These are phyloP conservation scores for Macropus fuliginosus DNA, from an alignment of 2,797 vertebrate genomes.

Conservation along the genomic window DNA sequence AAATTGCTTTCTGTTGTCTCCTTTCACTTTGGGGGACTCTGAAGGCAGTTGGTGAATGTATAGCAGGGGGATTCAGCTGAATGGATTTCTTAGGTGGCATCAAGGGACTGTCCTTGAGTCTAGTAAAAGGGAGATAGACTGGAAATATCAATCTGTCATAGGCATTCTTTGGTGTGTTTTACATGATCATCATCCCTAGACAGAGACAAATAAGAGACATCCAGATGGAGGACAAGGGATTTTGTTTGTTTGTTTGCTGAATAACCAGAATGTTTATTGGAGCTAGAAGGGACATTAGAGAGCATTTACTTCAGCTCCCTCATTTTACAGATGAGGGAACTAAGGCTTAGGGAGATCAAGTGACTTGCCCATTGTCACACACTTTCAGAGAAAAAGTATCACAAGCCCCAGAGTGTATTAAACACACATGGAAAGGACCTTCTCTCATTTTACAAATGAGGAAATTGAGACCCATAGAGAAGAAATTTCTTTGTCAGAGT, in stretches of 20 bases:
- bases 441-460: not conserved
- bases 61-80: not conserved
- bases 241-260: not conserved
- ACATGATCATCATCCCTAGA: accelerated
- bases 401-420: not conserved
- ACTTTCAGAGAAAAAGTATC: conserved; percentile 13
- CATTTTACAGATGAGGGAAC: not conserved
- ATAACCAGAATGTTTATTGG: not conserved
- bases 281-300: not conserved
- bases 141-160: not conserved
- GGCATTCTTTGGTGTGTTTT: not conserved
- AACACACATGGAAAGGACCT: not conserved
- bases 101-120: not conserved
- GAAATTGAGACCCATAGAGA: not conserved
- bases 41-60: not conserved
- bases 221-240: not conserved
- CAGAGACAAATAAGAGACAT: not conserved
- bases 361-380: not conserved
- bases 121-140: not conserved
- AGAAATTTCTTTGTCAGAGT: not conserved
- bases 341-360: not conserved
- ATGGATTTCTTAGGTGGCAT: not conserved
- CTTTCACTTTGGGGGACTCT: not conserved
- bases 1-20: not conserved
- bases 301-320: not conserved